Evolutionary conservation across 2,113 vertebrate genomes (phyloP).

Genomic region (Scytalopus superciliaris): DNA sequence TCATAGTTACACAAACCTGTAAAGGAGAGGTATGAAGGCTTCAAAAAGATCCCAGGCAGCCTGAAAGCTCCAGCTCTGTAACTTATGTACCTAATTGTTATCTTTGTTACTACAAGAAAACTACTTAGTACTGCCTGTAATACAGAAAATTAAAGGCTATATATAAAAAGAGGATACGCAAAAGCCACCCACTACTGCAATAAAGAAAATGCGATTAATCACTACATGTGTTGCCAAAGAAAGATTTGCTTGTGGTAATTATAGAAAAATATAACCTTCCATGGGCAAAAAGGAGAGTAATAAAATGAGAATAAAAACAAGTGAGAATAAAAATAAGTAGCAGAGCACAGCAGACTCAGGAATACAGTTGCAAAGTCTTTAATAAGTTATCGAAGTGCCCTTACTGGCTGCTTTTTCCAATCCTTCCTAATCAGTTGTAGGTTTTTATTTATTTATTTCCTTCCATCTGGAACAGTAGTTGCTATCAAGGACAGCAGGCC

Average conservation of each 20-base stretch:
- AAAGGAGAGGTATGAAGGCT: neutral
- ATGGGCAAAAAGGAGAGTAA: neutral
- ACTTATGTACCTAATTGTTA: conserved; percentile 6
- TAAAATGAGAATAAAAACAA: conserved; percentile 9
- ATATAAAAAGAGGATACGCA: neutral
- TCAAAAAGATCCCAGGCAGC: neutral
- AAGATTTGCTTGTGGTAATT: conserved; percentile 27
- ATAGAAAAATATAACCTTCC: conserved; percentile 40
- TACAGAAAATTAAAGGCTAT: conserved; percentile 27
- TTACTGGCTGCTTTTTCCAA: neutral
- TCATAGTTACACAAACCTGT: neutral
- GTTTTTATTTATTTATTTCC: neutral
- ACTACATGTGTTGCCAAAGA: neutral
- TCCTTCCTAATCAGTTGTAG: neutral
- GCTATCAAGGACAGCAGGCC: neutral
- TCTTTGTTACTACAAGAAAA: neutral
- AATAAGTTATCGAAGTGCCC: neutral
- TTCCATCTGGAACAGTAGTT: neutral
- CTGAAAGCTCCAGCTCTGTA: neutral
- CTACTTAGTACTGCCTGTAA: neutral
- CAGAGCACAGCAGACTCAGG: neutral
- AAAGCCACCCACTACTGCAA: conserved; percentile 3
- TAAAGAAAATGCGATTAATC: neutral
- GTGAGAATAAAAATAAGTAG: neutral
- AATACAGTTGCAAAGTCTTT: neutral